phyloP scores from a whole-genome alignment of 2,888 invertebrate species.

The Anaspis maculata region DNA sequence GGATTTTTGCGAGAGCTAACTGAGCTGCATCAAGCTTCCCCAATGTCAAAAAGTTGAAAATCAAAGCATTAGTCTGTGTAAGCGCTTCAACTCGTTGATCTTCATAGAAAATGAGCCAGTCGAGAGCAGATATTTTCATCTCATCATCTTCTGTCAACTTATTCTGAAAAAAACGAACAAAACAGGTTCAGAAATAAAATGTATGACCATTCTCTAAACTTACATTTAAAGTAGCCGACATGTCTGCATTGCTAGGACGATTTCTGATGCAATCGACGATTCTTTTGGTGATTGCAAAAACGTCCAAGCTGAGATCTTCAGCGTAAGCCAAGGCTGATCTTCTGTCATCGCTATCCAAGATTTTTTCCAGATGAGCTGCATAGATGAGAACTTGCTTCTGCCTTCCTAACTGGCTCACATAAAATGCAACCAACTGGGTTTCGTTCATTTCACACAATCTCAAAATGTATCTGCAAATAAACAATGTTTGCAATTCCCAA shows the following conservation, averaged over 20 bases:
- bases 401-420: conserved; percentile 69
- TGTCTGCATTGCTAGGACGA: conserved; percentile 35
- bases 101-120: conserved; percentile 78
- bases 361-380: conserved; percentile 59
- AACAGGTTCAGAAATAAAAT: conserved; percentile 1
- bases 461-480: conserved; percentile 49
- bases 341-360: conserved; percentile 58
- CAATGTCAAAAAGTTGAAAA: conserved; percentile 73
- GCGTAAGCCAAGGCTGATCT: conserved; percentile 62
- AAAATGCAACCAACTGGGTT: conserved; percentile 74
- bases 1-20: conserved; percentile 65
- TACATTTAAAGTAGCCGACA: conserved; percentile 34
- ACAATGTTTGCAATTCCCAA: too few relatives aligned
- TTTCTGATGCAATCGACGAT: conserved; percentile 71
- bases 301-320: conserved; percentile 66
- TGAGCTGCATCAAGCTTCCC: conserved; percentile 78
- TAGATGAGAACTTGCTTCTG: conserved; percentile 52
- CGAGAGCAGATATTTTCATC: conserved; percentile 68
- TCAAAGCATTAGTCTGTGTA: conserved; percentile 81
- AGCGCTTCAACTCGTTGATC: conserved; percentile 73
- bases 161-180: conserved; percentile 24
- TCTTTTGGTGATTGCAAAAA: conserved; percentile 73
- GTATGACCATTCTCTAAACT: neutral
- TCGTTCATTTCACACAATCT: conserved; percentile 66
- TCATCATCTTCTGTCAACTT: conserved; percentile 58